Base-by-base conservation (phyloP, 2,888 invertebrate genomes). In the Nomada fucata region DNA sequence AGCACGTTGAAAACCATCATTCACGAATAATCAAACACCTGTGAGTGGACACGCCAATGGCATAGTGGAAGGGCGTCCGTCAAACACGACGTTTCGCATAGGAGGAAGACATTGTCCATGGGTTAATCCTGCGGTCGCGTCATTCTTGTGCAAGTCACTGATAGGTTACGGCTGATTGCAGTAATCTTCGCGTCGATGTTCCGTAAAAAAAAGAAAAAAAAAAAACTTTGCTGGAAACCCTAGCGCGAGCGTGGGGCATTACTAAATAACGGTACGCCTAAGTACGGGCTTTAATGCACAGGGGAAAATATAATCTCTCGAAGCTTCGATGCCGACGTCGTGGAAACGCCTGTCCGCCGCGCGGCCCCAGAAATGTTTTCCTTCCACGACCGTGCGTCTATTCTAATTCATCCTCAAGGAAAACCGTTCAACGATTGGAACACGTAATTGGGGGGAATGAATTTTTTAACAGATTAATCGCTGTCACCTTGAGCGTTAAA, bases 101-200 rank as follows among this genome's bases (percentile, higher is more conserved):
- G 60, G 64, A 83, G 59, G 68, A 71, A 84, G 73, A 82, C 81
- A 83, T 86, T 86, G 88, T 86, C 79, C 85, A 50, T 52, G 70
- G 76, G 82, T 86, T 88, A 86, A 88, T 86, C 53, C 75, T 57
- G 77, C 77, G 79, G 76, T 83, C 85, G 82, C 85, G 82, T 86
- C 88, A 79, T 71, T 88, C 86, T 84, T 72, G 59, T 84, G 83
- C 88, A 76, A 88, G 79, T 86, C 88, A 82, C 86, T 77, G 86
- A 87, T 86, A 88, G 86, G 83, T 88, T 84, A 88, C 79, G 76
- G 75, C 77, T 88, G 88, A 88, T 88, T 88, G 88, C 88, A 79
- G 88, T 88, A 88, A 88, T 88, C 86, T 83, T 84, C 85, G 86
- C 81, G 87, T 80, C 83, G 82, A 86, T 84, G 85, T 76, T 72